Evolutionary conservation across 2,113 vertebrate species (phyloP), one percentile per base, ranked within the genome.

Genomic region (Brachyhypopomus gauderio): DNA sequence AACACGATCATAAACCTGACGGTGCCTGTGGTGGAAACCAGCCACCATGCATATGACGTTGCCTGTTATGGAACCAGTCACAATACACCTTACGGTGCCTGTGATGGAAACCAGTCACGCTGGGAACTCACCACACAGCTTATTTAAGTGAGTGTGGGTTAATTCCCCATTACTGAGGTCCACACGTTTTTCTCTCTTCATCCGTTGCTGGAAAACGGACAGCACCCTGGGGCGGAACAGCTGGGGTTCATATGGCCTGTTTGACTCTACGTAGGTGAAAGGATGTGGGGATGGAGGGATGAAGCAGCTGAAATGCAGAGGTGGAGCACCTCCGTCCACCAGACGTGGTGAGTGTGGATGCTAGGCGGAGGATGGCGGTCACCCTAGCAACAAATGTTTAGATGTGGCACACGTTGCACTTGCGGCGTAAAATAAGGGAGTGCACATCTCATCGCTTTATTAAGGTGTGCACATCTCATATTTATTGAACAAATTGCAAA

Each of bases 401-500:
- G 30, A 34, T 17, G 16, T 19, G 63, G 62, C 5, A 30, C 62
- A 36, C 8, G 30, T 34, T 77, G 34, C 2, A 20, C 27, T 2
- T 5, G n/a, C 58, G 52, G 9, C 4, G 25, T 22, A 70, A 70
- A 78, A 58, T n/a, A 20, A 67, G 41, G 75, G n/a, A 1, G 1
- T 58, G 3, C 8, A 11, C n/a, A n/a, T n/a, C n/a, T n/a, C n/a
- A n/a, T n/a, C 17, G 8, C 45, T 38, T 14, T 52, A 52, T 14
- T 19, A 72, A 20, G 62, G 70, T 62, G 20, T 62, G 8, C 30
- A 60, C 56, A 52, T 59, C 25, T 72, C 23, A 22, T 72, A 20
- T 30, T 48, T 56, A 60, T 78, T 79, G 64, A 71, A 55, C 34
- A 59, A 58, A 34, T 3, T 41, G n/a, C 22, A 55, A 19, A 75